Conservation (phyloP, 2,888 invertebrate genomes). For the Stegana nigrithorax region DNA sequence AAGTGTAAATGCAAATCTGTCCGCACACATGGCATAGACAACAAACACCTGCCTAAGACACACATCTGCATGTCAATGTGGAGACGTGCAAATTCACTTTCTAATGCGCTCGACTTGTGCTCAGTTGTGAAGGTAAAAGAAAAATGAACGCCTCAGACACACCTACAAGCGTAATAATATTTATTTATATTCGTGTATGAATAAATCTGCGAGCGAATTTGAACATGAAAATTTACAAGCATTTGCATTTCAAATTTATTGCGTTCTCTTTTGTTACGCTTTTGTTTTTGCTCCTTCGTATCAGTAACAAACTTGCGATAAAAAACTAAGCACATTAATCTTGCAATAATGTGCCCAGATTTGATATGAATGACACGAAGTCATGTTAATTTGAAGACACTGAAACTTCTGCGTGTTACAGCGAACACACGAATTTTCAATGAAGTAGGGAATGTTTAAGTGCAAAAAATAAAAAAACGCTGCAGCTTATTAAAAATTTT, state of each 20-base stretch:
- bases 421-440: no score
- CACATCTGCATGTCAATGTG: slow-evolving; percentile 36
- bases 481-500: no score
- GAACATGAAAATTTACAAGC: slow-evolving; percentile 54
- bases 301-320: no score
- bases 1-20: slow-evolving; percentile 48
- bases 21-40: slow-evolving; percentile 39
- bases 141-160: background rate
- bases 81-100: background rate
- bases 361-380: no score
- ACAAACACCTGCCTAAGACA: slow-evolving; percentile 12
- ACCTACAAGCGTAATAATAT: background rate
- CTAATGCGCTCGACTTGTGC: background rate
- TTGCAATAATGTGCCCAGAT: background rate
- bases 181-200: slow-evolving; percentile 31
- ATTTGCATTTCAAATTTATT: slow-evolving; percentile 59
- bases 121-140: background rate
- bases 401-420: no score
- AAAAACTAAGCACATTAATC: background rate
- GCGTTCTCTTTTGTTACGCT: background rate
- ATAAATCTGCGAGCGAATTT: slow-evolving; percentile 43
- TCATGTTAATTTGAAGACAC: no score
- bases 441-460: no score
- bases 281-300: background rate
- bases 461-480: no score